A percentile compares a stretch with the other conserved stretches of the same genome.
phyloP scores from a whole-genome alignment of 2,888 invertebrate species.

The Chelonus formosanus region DNA sequence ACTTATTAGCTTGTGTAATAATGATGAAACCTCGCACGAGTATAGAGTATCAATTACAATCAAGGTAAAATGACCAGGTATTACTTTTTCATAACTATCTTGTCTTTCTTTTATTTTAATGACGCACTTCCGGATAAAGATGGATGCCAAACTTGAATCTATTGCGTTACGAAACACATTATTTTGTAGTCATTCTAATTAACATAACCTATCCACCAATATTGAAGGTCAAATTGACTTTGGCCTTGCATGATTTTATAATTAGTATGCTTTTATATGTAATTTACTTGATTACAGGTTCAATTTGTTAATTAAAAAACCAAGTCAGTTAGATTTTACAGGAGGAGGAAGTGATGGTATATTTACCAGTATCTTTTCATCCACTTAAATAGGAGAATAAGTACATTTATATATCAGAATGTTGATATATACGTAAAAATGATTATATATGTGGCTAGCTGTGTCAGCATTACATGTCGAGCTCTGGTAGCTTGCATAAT shows the following conservation, averaged over 20 bases:
- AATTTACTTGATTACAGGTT: neutral
- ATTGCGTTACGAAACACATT: neutral
- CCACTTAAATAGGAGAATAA: neutral
- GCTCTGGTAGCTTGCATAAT: neutral
- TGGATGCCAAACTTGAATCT: constrained; percentile 1
- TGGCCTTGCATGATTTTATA: neutral
- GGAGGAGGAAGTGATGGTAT: neutral
- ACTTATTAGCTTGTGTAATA: constrained; percentile 1
- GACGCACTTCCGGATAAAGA: constrained; percentile 13
- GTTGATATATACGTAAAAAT: neutral
- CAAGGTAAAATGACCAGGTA: constrained; percentile 8
- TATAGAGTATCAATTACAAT: constrained; percentile 23
- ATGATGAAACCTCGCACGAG: neutral
- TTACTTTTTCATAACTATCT: neutral
- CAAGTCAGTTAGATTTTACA: constrained; percentile 15
- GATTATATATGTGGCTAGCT: neutral
- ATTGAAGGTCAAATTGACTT: constrained; percentile 1
- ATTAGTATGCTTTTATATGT: constrained; percentile 1
- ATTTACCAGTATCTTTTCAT: neutral
- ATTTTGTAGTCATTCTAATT: neutral
- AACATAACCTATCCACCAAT: neutral
- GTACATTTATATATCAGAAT: neutral
- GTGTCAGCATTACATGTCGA: constrained; percentile 9
- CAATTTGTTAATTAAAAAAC: constrained; percentile 9
- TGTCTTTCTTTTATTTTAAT: neutral